These are phyloP conservation scores for Eurois occulta DNA, from an alignment of 2,888 invertebrate genomes.

Conservation along the genomic window DNA sequence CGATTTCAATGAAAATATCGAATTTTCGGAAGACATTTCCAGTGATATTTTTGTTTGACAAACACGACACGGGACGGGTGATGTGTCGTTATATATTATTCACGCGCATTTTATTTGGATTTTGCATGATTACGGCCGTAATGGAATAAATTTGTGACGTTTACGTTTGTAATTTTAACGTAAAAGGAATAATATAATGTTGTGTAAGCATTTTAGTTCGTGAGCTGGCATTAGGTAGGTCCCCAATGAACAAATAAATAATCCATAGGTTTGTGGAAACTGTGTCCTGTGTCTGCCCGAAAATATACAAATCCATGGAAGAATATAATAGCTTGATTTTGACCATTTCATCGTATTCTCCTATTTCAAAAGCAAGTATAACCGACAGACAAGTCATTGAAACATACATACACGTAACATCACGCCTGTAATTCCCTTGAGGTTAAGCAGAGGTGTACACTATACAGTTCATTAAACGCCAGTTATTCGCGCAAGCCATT, in stretches of 20 bases:
- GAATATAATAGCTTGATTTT: neutral
- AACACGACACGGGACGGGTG: slow-evolving; percentile 24
- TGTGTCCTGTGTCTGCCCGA: neutral
- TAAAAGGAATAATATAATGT: neutral
- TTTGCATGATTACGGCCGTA: slow-evolving; percentile 34
- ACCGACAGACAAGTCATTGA: neutral
- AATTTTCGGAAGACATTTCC: slow-evolving; percentile 34
- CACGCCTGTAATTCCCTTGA: neutral
- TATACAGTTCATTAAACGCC: too few relatives aligned
- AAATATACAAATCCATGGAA: neutral
- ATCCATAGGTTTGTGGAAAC: neutral
- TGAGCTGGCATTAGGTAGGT: neutral
- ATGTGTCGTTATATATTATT: slow-evolving; percentile 46
- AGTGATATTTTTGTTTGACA: slow-evolving; percentile 49
- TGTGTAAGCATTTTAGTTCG: neutral
- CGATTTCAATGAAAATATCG: slow-evolving; percentile 46
- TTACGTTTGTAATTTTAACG: slow-evolving; percentile 10
- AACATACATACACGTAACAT: neutral
- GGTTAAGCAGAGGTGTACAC: neutral
- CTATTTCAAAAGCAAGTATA: neutral
- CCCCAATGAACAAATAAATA: neutral
- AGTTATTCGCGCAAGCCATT: too few relatives aligned
- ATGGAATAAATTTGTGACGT: slow-evolving; percentile 43
- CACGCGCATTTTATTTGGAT: slow-evolving; percentile 50
- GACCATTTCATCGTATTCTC: too few relatives aligned